Conservation (phyloP, 2,888 invertebrate species). For the Acronicta aceris region DNA sequence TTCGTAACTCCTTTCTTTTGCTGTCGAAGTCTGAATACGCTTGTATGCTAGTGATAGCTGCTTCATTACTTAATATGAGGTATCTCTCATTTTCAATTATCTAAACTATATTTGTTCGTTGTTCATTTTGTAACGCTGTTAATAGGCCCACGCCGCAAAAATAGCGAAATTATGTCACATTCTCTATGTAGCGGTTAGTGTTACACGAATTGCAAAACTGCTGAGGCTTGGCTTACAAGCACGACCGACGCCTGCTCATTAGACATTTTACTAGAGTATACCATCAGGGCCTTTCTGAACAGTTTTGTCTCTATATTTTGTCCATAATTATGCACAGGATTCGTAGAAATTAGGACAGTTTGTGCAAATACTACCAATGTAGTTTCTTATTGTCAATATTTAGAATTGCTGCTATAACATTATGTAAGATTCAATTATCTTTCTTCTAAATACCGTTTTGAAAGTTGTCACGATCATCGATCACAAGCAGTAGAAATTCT, state of each 20-base stretch:
- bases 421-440: conserved; percentile 55
- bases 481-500: conserved; percentile 66
- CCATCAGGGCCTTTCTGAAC: not conserved
- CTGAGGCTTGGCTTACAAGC: conserved; percentile 60
- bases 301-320: not conserved
- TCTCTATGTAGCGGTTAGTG: conserved; percentile 71
- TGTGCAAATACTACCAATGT: conserved; percentile 4
- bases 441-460: conserved; percentile 63
- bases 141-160: conserved; percentile 62
- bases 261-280: conserved; percentile 48
- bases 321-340: not conserved
- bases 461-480: conserved; percentile 71
- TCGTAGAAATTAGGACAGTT: not conserved
- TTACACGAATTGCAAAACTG: conserved; percentile 75
- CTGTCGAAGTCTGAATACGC: not conserved
- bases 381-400: conserved; percentile 14
- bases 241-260: conserved; percentile 57
- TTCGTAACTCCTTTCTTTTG: conserved; percentile 3
- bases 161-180: conserved; percentile 76
- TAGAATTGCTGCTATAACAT: conserved; percentile 22
- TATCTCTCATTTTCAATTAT: conserved; percentile 12
- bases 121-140: conserved; percentile 53
- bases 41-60: not conserved
- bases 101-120: conserved; percentile 15
- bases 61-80: not conserved